Conservation (phyloP, 2,888 invertebrate species). For the Mantis religiosa region DNA sequence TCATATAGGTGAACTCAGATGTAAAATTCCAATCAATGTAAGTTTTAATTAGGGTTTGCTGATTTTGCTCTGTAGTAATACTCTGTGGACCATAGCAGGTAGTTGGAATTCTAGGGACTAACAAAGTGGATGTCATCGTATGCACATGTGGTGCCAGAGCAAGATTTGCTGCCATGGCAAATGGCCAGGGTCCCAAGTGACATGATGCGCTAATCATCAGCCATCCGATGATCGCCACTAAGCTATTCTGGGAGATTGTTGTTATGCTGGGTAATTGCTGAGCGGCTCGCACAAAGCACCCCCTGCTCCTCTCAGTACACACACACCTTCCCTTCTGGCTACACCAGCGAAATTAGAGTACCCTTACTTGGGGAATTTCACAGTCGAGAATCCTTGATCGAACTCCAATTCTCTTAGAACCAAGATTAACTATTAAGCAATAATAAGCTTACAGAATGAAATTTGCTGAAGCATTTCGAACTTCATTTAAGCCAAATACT, state of each 20-base stretch:
- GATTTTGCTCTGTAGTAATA: too few species aligned
- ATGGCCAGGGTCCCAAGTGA: not conserved
- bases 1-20: too few species aligned
- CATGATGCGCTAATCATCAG: not conserved
- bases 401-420: too few species aligned
- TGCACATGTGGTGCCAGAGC: not conserved
- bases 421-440: too few species aligned
- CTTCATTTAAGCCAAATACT: too few species aligned
- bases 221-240: not conserved
- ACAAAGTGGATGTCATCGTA: not conserved
- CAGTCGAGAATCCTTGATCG: too few species aligned
- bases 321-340: not conserved
- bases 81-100: not conserved
- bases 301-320: not conserved
- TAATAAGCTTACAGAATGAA: too few species aligned
- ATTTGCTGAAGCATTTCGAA: too few species aligned
- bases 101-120: not conserved
- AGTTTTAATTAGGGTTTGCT: too few species aligned
- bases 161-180: not conserved
- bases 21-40: too few species aligned
- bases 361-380: not conserved
- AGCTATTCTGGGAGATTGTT: slow-evolving; percentile 9
- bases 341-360: not conserved
- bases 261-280: not conserved
- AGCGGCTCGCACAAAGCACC: not conserved